Conservation (phyloP, 2,797 vertebrate genomes). For the Poliocrania exsul region DNA sequence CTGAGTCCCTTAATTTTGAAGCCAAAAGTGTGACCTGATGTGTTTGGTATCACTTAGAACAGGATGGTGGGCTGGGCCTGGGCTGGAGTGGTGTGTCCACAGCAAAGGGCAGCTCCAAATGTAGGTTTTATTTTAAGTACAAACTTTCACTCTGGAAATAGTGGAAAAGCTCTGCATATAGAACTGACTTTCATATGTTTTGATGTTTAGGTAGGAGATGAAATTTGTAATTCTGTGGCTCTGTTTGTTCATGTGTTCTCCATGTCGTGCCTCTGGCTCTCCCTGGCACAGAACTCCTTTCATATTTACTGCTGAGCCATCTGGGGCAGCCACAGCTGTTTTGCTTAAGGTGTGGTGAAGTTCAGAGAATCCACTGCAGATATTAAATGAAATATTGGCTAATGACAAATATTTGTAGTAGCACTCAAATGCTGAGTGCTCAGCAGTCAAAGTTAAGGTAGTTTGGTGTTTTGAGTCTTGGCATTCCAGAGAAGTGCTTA, state of each 20-base stretch:
- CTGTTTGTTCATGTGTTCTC: neutral
- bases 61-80: neutral
- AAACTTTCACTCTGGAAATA: neutral
- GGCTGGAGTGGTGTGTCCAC: neutral
- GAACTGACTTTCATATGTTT: neutral
- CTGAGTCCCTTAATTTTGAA: neutral
- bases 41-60: neutral
- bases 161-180: neutral
- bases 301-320: neutral
- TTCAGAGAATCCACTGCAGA: neutral
- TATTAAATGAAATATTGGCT: neutral
- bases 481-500: neutral
- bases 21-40: neutral
- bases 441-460: neutral
- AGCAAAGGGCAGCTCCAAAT: neutral
- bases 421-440: neutral
- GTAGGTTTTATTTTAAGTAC: neutral
- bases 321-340: neutral
- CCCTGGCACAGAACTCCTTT: neutral
- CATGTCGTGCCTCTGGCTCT: neutral
- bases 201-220: neutral
- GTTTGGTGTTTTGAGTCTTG: neutral
- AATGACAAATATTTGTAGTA: neutral
- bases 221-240: neutral
- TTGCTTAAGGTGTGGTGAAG: neutral